Percentiles rank a stretch among this genome's conserved stretches.
These are phyloP conservation scores for Macrostomum cliftonense DNA, from an alignment of 2,888 invertebrate genomes.

Conservation along the genomic window DNA sequence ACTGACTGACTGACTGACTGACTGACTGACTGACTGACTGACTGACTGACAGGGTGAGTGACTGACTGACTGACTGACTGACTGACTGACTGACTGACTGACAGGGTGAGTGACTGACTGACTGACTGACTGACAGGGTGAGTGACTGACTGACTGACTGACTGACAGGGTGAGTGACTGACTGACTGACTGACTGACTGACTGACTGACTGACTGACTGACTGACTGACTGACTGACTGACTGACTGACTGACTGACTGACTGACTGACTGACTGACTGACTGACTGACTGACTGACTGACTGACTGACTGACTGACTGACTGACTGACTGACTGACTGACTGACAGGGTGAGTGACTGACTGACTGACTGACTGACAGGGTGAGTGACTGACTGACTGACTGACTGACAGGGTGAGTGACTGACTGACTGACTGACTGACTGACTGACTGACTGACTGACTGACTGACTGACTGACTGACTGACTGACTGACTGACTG, in stretches of 20 bases:
- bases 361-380: slow-evolving; percentile 8
- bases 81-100: too few species aligned
- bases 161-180: too few species aligned
- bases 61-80: too few species aligned
- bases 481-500: neutral
- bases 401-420: slow-evolving; percentile 12
- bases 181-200: slow-evolving; percentile 11
- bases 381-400: slow-evolving; percentile 9
- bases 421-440: slow-evolving; percentile 12
- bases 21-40: slow-evolving; percentile 9
- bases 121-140: too few species aligned
- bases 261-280: slow-evolving; percentile 13
- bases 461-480: slow-evolving; percentile 8
- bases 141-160: too few species aligned
- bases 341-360: slow-evolving; percentile 12
- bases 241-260: slow-evolving; percentile 13
- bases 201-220: slow-evolving; percentile 13
- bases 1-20: slow-evolving; percentile 11
- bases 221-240: slow-evolving; percentile 13
- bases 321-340: slow-evolving; percentile 13
- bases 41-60: too few species aligned
- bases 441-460: slow-evolving; percentile 12
- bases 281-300: slow-evolving; percentile 13
- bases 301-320: slow-evolving; percentile 13
- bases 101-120: too few species aligned